Percentiles rank a stretch among this genome's conserved stretches.
phyloP scores from a whole-genome alignment of 30 jellyfish, hydroid and myxozoan species.

The Turritopsis rubra region DNA sequence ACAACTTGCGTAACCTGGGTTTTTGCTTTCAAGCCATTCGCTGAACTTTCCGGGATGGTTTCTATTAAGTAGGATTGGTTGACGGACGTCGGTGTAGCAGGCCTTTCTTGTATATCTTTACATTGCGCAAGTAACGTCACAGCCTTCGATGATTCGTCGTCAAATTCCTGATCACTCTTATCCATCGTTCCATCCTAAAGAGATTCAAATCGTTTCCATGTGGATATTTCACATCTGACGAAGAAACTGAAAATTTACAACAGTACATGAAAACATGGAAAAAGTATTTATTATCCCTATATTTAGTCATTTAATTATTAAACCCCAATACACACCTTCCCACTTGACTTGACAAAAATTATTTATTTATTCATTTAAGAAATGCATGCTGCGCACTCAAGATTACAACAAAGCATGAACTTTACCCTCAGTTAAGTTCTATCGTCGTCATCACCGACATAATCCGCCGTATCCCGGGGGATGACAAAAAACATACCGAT shows the following conservation, averaged over 20 bases:
- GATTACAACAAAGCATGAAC: constrained; percentile 39
- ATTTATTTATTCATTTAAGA: neutral
- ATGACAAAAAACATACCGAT: neutral
- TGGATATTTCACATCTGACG: no score
- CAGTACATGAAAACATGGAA: no score
- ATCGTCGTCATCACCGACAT: constrained; percentile 1
- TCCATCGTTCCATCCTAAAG: neutral
- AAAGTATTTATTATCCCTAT: no score
- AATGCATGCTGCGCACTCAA: constrained; percentile 11
- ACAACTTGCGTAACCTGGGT: constrained; percentile 19
- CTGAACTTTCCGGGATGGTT: constrained; percentile 32
- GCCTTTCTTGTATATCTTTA: neutral
- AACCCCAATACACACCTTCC: neutral
- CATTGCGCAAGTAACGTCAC: neutral
- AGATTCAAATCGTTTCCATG: neutral
- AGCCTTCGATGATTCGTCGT: neutral
- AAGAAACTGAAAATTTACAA: no score
- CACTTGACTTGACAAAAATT: neutral
- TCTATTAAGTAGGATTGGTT: constrained; percentile 25
- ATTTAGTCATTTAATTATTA: neutral
- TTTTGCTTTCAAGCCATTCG: neutral
- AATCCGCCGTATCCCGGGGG: neutral
- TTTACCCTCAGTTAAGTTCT: constrained; percentile 16
- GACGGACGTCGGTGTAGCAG: constrained; percentile 6
- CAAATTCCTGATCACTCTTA: neutral